Percentiles rank a stretch among this genome's conserved stretches.
phyloP scores from a whole-genome alignment of 1,140 invertebrate genomes.

The Adoxophyes honmai region DNA sequence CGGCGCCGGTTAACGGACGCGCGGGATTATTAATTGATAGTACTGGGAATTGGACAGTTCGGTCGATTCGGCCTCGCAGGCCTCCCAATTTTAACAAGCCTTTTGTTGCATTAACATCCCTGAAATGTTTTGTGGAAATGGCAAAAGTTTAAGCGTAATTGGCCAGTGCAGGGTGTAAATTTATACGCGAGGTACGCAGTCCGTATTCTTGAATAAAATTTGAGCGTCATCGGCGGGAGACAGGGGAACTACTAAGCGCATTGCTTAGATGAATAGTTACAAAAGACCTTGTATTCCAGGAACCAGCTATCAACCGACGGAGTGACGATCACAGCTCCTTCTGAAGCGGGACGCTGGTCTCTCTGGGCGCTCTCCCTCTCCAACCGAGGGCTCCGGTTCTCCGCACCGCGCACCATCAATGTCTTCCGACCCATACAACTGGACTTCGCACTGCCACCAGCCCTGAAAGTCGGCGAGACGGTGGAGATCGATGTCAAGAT shows the following conservation, averaged over 20 bases:
- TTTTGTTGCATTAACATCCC: no score
- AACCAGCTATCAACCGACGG: constrained; percentile 72
- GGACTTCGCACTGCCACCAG: constrained; percentile 77
- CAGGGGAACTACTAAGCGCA: no score
- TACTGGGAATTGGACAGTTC: neutral
- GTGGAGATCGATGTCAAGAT: constrained; percentile 82
- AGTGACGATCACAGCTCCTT: constrained; percentile 75
- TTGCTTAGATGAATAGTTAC: no score
- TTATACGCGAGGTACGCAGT: no score
- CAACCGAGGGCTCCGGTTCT: constrained; percentile 76
- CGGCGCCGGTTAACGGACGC: neutral
- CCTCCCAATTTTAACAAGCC: neutral
- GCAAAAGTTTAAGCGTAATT: no score
- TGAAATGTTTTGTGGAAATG: no score
- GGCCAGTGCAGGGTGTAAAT: no score
- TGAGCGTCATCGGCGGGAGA: no score
- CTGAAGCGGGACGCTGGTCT: constrained; percentile 79
- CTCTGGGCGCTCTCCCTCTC: constrained; percentile 78
- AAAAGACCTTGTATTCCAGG: constrained; percentile 24
- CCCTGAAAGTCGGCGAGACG: constrained; percentile 79
- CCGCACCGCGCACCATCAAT: constrained; percentile 74
- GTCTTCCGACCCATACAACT: constrained; percentile 79
- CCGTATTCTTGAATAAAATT: no score
- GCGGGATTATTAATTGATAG: neutral
- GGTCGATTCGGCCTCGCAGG: neutral